Evolutionary conservation across 2,888 invertebrate genomes (phyloP).

Genomic region (Morinoia aosen): DNA sequence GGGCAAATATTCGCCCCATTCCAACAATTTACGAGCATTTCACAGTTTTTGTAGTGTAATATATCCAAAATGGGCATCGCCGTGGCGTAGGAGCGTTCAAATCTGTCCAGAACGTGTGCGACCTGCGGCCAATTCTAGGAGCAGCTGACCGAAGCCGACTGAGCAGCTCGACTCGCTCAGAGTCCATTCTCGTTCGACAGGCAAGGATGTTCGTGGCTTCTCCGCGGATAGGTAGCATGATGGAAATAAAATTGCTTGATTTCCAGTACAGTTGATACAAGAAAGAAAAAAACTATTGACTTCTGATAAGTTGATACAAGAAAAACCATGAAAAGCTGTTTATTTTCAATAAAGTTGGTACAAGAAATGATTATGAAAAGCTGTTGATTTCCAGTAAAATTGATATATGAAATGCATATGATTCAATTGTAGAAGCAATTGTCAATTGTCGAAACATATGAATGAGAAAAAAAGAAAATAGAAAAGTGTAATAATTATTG

Average conservation of each 20-base stretch:
- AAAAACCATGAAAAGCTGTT: too few relatives aligned
- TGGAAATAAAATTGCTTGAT: neutral
- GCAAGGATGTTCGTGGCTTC: neutral
- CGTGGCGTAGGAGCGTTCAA: neutral
- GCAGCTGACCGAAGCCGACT: neutral
- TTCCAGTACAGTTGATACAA: too few relatives aligned
- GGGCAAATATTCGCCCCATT: neutral
- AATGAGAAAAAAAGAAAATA: too few relatives aligned
- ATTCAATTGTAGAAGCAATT: too few relatives aligned
- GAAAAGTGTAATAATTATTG: neutral
- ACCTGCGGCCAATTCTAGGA: neutral
- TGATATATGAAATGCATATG: too few relatives aligned
- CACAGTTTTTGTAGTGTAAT: neutral
- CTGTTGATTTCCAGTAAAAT: too few relatives aligned
- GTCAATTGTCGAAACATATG: too few relatives aligned
- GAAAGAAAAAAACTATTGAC: too few relatives aligned
- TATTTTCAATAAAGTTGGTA: too few relatives aligned
- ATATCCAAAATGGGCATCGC: neutral
- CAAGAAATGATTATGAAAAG: too few relatives aligned
- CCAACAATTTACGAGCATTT: neutral
- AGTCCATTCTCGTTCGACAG: neutral
- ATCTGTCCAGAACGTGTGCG: neutral
- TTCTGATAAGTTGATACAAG: too few relatives aligned
- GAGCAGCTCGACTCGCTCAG: neutral
- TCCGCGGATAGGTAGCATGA: neutral